Evolutionary conservation across 2,113 vertebrate genomes (phyloP), one percentile per base, ranked within the genome.

Genomic region (Eptesicus fuscus): DNA sequence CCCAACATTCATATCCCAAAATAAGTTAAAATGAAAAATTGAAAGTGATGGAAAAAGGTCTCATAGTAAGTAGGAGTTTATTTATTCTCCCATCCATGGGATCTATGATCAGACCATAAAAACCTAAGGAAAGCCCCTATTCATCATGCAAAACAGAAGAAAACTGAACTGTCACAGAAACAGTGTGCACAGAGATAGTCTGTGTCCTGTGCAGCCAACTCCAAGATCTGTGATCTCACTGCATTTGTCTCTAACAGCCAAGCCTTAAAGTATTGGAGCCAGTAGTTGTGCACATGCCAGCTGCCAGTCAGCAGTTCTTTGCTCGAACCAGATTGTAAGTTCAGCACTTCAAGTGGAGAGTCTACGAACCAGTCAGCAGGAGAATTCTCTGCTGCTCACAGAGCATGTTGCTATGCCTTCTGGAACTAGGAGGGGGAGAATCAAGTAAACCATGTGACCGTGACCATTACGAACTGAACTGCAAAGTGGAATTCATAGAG

Each of bases 241-340:
- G n/a, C 47, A 5, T 69, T 61, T 90, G 51, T 92, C 87, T 95
- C 80, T 77, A 37, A 56, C 84, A 91, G 87, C 87, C 71, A 90
- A 49, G 25, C n/a, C 59, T 35, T 9, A 42, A 92, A 84, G 67
- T 18, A 14, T 65, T 56, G 2, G 37, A 78, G 84, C 67, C 87
- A 92, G 86, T 51, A 80, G 76, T 80, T 88, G 51, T 87, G 25
- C 42, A 74, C 67, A 53, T 90, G 87, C 95, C 93, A 96, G 88
- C 80, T 87, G 80, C 92, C 92, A 96, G 93, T 97, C 93, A 97
- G 96, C 95, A 94, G 35, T 97, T 95, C 65, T 91, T 78, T 93
- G 73, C 90, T 76, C 11, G 2, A 73, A 90, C 85, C 95, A 97
- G 94, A 95, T 95, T 96, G 76, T 88, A 92, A 90, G 70, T 95